Conservation (phyloP, 2,888 invertebrate species). For the Schizaphis graminum region DNA sequence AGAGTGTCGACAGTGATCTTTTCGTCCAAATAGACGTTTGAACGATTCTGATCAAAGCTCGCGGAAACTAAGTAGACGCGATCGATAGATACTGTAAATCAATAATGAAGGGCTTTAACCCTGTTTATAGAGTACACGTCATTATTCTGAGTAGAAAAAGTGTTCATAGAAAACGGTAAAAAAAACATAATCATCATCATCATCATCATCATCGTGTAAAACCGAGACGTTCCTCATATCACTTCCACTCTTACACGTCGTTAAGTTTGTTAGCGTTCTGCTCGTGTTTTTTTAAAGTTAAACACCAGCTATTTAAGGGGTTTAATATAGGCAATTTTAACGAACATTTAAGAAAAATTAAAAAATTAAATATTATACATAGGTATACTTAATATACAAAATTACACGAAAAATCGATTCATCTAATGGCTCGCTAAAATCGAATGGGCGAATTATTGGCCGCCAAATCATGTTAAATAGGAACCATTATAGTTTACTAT, state of each 20-base stretch:
- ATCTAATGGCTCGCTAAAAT: neutral
- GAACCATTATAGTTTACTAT: neutral
- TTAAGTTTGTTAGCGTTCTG: neutral
- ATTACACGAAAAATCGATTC: neutral
- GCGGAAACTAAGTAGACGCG: neutral
- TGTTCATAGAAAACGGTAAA: neutral
- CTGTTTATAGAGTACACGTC: neutral
- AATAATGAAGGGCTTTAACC: neutral
- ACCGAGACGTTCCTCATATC: neutral
- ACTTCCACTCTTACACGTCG: neutral
- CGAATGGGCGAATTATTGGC: neutral
- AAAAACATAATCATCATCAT: neutral
- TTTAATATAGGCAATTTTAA: neutral
- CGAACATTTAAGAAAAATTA: neutral
- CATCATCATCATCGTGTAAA: neutral
- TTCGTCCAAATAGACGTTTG: neutral
- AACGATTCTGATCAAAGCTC: neutral
- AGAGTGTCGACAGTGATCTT: neutral
- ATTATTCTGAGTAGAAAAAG: neutral
- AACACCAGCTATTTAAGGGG: neutral
- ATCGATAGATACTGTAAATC: neutral
- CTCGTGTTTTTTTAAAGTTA: neutral
- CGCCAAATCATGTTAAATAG: neutral
- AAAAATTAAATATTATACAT: neutral
- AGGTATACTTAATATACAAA: neutral